A percentile compares a stretch with the other conserved stretches of the same genome.
phyloP scores from a whole-genome alignment of 2,797 vertebrate species.

The Phrynocephalus guinanensis region DNA sequence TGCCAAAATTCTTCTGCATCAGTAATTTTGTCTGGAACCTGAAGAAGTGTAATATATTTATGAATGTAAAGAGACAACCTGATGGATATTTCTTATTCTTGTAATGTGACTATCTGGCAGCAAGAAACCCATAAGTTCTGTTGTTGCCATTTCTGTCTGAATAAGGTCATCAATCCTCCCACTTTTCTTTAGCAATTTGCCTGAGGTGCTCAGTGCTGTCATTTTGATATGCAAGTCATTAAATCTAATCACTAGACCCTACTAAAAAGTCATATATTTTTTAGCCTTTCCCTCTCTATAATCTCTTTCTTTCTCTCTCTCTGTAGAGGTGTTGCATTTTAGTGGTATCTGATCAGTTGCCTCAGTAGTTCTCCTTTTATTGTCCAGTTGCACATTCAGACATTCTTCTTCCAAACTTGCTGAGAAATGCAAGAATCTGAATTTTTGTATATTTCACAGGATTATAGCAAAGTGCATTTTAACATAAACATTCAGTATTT shows the following conservation, averaged over 20 bases:
- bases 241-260: constrained; percentile 49
- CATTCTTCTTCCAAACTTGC: constrained; percentile 23
- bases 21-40: constrained; percentile 16
- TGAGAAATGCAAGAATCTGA: constrained; percentile 26
- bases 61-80: constrained; percentile 13
- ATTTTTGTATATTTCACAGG: not conserved
- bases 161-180: constrained; percentile 38
- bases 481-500: not conserved
- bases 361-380: constrained; percentile 36
- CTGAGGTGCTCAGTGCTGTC: constrained; percentile 43
- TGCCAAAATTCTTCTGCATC: constrained; percentile 7
- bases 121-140: constrained; percentile 45
- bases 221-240: constrained; percentile 48
- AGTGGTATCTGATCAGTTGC: constrained; percentile 47
- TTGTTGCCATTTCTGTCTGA: constrained; percentile 41
- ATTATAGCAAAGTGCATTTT: not conserved
- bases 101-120: constrained; percentile 25
- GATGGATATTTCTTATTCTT: constrained; percentile 26
- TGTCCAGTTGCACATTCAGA: constrained; percentile 34
- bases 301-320: too few species aligned
- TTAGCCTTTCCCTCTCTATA: too few species aligned
- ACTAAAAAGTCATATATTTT: constrained; percentile 20
- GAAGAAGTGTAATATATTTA: not conserved
- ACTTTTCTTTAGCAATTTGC: constrained; percentile 38
- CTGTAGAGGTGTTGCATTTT: constrained; percentile 33